These are phyloP conservation scores for Toxonevra muliebris DNA, from an alignment of 2,888 invertebrate genomes.

Conservation along the genomic window DNA sequence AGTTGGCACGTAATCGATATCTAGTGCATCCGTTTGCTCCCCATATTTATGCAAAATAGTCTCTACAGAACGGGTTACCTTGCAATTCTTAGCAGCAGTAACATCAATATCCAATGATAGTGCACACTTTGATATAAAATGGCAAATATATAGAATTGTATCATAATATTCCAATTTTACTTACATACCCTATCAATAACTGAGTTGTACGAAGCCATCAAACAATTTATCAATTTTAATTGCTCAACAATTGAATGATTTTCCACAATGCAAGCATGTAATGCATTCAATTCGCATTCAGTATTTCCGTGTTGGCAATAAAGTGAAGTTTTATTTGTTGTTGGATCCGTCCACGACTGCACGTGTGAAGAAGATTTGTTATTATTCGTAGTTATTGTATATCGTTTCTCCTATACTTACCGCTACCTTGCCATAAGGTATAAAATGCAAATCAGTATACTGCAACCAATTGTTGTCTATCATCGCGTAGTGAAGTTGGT, in stretches of 20 bases:
- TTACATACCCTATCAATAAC: slow-evolving; percentile 44
- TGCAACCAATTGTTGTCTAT: slow-evolving; percentile 47
- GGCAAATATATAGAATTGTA: not conserved
- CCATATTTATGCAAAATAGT: slow-evolving; percentile 60
- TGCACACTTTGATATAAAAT: slow-evolving; percentile 46
- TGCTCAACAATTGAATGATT: slow-evolving; percentile 47
- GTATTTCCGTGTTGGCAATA: slow-evolving; percentile 57
- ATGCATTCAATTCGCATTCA: slow-evolving; percentile 61
- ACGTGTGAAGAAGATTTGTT: slow-evolving; percentile 3
- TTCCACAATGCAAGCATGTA: slow-evolving; percentile 62
- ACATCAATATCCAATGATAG: slow-evolving; percentile 47
- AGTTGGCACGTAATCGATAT: slow-evolving; percentile 58
- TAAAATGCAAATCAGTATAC: slow-evolving; percentile 53
- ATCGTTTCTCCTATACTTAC: slow-evolving; percentile 46
- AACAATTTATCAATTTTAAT: slow-evolving; percentile 56
- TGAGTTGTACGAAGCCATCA: slow-evolving; percentile 48
- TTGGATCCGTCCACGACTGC: slow-evolving; percentile 46
- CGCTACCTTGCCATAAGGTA: slow-evolving; percentile 62
- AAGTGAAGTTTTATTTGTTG: slow-evolving; percentile 44
- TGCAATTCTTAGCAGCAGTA: slow-evolving; percentile 49
- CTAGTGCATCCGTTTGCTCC: slow-evolving; percentile 50
- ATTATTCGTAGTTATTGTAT: not conserved
- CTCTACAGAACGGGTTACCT: slow-evolving; percentile 42
- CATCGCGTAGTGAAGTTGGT: slow-evolving; percentile 52
- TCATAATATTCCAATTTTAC: not conserved